These are phyloP conservation scores for Andrena bicolor DNA, from an alignment of 2,888 invertebrate species.

Conservation along the genomic window DNA sequence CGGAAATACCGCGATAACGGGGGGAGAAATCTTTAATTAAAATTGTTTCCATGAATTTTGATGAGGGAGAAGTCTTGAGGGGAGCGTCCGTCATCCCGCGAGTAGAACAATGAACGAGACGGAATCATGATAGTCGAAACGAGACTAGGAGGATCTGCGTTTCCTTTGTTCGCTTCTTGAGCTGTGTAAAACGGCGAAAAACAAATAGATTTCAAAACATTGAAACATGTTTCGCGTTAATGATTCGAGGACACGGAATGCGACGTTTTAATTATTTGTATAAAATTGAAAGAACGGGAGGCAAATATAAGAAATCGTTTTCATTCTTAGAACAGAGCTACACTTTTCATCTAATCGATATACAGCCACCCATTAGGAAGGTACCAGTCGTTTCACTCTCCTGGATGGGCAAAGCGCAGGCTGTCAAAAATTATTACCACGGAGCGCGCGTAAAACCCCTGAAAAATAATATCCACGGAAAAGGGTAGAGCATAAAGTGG, in stretches of 20 bases:
- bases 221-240: not conserved
- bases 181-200: not conserved
- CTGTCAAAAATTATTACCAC: not conserved
- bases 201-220: not conserved
- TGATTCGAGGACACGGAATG: not conserved
- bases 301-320: no score
- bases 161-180: not conserved
- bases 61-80: constrained; percentile 31
- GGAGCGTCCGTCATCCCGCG: constrained; percentile 27
- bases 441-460: not conserved
- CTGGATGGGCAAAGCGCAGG: not conserved
- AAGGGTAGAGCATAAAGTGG: constrained; percentile 6
- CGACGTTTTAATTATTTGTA: not conserved
- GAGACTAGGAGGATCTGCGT: not conserved
- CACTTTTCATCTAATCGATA: no score
- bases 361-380: no score
- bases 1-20: constrained; percentile 38
- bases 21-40: constrained; percentile 57
- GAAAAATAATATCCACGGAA: constrained; percentile 18
- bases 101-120: constrained; percentile 6
- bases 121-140: constrained; percentile 21
- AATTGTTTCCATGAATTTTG: constrained; percentile 61
- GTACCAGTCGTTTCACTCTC: not conserved
- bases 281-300: not conserved
- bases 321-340: no score